Evolutionary conservation across 2,888 invertebrate genomes (phyloP), one percentile per base, ranked within the genome.

Genomic region (Phyllotreta striolata): DNA sequence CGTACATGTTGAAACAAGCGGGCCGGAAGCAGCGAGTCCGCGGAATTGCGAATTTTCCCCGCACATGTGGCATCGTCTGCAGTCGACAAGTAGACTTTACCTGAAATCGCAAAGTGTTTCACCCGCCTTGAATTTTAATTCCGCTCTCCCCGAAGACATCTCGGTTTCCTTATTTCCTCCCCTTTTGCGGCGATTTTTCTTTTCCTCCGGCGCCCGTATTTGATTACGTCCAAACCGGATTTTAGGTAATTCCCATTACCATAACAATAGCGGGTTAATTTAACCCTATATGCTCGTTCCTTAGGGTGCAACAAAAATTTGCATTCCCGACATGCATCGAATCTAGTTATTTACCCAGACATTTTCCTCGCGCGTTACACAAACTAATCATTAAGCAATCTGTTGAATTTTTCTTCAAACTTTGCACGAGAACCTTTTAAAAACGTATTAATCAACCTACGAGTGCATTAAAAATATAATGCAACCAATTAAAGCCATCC

Each of bases 91-190:
- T 51, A 35, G 43, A 59, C 64, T 66, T 66, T 62, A 64, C 68
- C 64, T 64, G 58, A 63, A 64, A 66, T 62, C 56, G 63, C 68
- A 60, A 60, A 62, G 63, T 59, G 60, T 64, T 64, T 64, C 60
- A 62, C 64, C 37, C 41, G 63, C 24, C 60, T 64, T 66, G 68
- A 68, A 68, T 66, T 66, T 58, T 66, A 66, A 66, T 68, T 68
- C 66, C 66, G 4, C 2, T 24, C 24, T 24, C 24, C 54, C 58
- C 24, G 4, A 24, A 24, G 24, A 24, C 24, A 24, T 24, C 24
- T 24, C 24, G 24, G 24, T 24, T 24, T 24, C 24, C 24, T 24
- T 4, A n/a, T 4, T 1, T 24, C 24, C 24, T 4, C 24, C 24
- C 24, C 24, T 24, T 24, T n/a, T n/a, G n/a, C n/a, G n/a, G n/a